These are phyloP conservation scores for Sinosuthora webbiana DNA, from an alignment of 2,113 vertebrate genomes.

Conservation along the genomic window DNA sequence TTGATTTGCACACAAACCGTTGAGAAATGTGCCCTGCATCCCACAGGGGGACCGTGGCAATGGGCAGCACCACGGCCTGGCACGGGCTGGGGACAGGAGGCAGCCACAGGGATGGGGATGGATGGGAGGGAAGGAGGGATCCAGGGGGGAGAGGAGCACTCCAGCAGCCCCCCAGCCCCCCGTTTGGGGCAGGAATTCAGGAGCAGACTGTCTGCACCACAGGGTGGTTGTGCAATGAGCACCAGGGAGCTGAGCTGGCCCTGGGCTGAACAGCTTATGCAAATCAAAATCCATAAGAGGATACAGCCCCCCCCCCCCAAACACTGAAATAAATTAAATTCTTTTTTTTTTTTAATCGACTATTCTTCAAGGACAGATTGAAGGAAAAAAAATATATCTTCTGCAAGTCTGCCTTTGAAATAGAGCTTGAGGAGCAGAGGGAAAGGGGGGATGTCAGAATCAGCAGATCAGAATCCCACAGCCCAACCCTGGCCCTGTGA, in stretches of 20 bases:
- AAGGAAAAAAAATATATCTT: neutral
- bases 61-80: neutral
- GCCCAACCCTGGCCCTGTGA: neutral
- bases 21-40: neutral
- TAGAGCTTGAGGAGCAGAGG: neutral
- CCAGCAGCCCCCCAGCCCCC: neutral
- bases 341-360: neutral
- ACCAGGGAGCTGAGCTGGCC: neutral
- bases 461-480: neutral
- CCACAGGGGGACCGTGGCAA: neutral
- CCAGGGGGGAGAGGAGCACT: neutral
- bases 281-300: neutral
- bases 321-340: neutral
- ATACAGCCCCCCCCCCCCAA: neutral
- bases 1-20: neutral
- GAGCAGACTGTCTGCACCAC: neutral
- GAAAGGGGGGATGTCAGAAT: neutral
- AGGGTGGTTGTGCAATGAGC: fast-evolving
- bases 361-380: neutral
- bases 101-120: neutral
- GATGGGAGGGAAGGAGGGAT: neutral
- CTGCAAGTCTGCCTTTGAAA: neutral
- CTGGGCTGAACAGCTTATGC: neutral
- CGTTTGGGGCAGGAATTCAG: fast-evolving
- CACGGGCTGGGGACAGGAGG: neutral